phyloP scores from a whole-genome alignment of 2,888 invertebrate species.

The Neria commutata region DNA sequence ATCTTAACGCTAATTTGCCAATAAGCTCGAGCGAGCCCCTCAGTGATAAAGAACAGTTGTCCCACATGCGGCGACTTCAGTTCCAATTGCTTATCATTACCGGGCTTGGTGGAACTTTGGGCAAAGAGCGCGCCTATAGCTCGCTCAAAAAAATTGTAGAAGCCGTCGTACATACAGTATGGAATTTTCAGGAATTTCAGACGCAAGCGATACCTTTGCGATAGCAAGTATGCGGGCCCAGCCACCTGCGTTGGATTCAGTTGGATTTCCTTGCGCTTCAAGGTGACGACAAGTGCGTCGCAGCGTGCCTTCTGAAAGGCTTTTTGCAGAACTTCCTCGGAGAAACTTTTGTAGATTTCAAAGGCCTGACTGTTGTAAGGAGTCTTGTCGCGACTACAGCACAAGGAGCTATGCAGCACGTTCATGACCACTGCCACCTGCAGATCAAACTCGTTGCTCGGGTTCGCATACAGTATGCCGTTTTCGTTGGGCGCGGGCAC shows the following conservation, averaged over 20 bases:
- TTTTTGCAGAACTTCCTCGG: conserved; percentile 68
- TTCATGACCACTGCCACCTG: conserved; percentile 44
- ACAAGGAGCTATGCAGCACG: conserved; percentile 71
- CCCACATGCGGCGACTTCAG: conserved; percentile 63
- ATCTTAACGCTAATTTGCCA: conserved; percentile 43
- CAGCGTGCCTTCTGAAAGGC: conserved; percentile 68
- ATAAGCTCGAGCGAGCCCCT: conserved; percentile 60
- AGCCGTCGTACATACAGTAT: conserved; percentile 45
- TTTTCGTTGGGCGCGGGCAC: conserved; percentile 37
- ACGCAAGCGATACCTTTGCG: conserved; percentile 59
- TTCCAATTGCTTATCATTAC: conserved; percentile 39
- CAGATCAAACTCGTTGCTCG: conserved; percentile 44
- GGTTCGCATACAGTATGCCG: conserved; percentile 44
- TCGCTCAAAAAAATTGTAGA: conserved; percentile 40
- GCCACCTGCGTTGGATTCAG: conserved; percentile 43
- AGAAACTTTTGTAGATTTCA: conserved; percentile 74
- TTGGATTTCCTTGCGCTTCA: conserved; percentile 56
- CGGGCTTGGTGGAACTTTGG: conserved; percentile 7
- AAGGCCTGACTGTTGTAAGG: conserved; percentile 72
- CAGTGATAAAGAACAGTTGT: conserved; percentile 63
- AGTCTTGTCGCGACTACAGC: conserved; percentile 67
- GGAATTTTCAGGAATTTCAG: conserved; percentile 50
- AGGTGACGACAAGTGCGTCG: conserved; percentile 67
- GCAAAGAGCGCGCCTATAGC: conserved; percentile 31
- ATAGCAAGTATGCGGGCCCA: conserved; percentile 59